Evolutionary conservation across 1,140 invertebrate species (phyloP).

Genomic region (Brachionus plicatilis): DNA sequence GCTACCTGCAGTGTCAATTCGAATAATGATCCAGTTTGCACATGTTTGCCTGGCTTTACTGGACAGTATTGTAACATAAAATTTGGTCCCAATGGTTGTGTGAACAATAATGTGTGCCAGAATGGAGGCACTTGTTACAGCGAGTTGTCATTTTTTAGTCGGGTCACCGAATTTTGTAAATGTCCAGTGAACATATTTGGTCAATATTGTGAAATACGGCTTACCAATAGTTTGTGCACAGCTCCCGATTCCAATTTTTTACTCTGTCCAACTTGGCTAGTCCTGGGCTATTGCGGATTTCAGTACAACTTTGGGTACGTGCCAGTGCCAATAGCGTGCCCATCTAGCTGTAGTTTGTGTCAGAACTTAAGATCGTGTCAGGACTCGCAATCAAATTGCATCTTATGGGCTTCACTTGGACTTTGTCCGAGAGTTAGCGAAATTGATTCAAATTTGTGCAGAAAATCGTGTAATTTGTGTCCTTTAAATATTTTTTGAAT

Average conservation of each 20-base stretch:
- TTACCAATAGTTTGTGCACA: neutral
- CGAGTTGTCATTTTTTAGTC: neutral
- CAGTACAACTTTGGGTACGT: neutral
- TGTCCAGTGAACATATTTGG: conserved; percentile 27
- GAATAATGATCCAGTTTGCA: conserved; percentile 28
- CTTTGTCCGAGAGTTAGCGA: conserved; percentile 2
- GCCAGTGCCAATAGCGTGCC: conserved; percentile 12
- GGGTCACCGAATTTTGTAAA: conserved; percentile 27
- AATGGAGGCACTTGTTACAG: conserved; percentile 4
- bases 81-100: conserved; percentile 3
- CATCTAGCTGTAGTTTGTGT: conserved; percentile 18
- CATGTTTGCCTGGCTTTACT: conserved; percentile 10
- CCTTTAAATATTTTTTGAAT: neutral
- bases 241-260: neutral
- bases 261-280: conserved; percentile 23
- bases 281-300: conserved; percentile 19
- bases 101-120: neutral
- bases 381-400: conserved; percentile 36
- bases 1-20: neutral
- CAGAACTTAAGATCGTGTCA: neutral
- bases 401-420: neutral
- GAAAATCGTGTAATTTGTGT: conserved; percentile 27
- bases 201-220: conserved; percentile 37
- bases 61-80: conserved; percentile 13
- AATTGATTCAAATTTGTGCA: conserved; percentile 23